Conservation (phyloP, 2,888 invertebrate genomes). For the Tetrapedia diversipes region DNA sequence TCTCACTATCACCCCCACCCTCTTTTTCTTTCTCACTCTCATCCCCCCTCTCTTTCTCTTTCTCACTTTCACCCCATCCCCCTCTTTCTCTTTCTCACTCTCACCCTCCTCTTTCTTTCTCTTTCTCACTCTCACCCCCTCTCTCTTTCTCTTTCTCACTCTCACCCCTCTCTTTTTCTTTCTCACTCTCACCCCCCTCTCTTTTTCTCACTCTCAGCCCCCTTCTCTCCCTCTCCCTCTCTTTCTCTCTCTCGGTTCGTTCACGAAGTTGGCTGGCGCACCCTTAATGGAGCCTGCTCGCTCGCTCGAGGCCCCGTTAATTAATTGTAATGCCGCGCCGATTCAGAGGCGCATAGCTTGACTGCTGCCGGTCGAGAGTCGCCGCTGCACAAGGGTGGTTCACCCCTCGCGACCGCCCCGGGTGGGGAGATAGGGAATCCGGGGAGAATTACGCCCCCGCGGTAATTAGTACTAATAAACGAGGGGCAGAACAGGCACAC, state of each 20-base stretch:
- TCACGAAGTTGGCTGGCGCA: constrained; percentile 38
- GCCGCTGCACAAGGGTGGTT: constrained; percentile 53
- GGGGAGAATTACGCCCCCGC: constrained; percentile 62
- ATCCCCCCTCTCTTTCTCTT: background rate
- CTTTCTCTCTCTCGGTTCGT: constrained; percentile 6
- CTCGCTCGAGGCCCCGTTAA: constrained; percentile 65
- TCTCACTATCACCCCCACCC: background rate
- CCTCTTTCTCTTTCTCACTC: constrained; percentile 4
- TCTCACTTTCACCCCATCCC: too few relatives aligned
- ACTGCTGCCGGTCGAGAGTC: constrained; percentile 61
- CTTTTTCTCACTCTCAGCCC: background rate
- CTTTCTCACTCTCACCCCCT: constrained; percentile 5
- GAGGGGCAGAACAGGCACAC: constrained; percentile 56
- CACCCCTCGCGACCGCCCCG: constrained; percentile 34
- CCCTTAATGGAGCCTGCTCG: constrained; percentile 56
- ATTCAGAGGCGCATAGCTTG: constrained; percentile 67
- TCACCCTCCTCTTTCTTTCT: background rate
- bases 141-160: constrained; percentile 4
- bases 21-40: constrained; percentile 5
- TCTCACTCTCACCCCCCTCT: constrained; percentile 9
- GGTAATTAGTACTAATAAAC: constrained; percentile 75
- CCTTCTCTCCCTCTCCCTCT: constrained; percentile 8
- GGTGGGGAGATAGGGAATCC: constrained; percentile 46
- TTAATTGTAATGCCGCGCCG: constrained; percentile 74
- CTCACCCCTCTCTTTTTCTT: background rate